A percentile compares a stretch with the other conserved stretches of the same genome.
phyloP scores from a whole-genome alignment of 1,140 invertebrate species.

The Drosophila punjabiensis region DNA sequence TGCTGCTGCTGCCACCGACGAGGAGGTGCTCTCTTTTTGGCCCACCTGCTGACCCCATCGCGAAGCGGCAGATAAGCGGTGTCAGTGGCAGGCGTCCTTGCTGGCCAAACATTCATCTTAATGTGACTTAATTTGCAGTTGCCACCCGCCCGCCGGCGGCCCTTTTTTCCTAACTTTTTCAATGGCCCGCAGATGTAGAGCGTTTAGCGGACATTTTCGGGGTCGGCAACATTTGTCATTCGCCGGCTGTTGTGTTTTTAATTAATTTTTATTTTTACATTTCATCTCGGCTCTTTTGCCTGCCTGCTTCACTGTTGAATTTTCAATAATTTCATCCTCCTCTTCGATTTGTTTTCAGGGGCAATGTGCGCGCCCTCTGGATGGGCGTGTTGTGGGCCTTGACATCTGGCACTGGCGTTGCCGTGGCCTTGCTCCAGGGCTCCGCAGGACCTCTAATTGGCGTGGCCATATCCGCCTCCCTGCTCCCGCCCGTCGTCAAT shows the following conservation, averaged over 20 bases:
- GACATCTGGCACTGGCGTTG: constrained; percentile 92
- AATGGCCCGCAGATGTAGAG: constrained; percentile 16
- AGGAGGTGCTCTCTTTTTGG: constrained; percentile 37
- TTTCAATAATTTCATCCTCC: constrained; percentile 56
- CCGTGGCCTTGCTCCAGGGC: constrained; percentile 93
- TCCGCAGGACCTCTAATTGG: constrained; percentile 94
- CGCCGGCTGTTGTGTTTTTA: constrained; percentile 64
- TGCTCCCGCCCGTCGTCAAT: constrained; percentile 95
- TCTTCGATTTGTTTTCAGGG: constrained; percentile 85
- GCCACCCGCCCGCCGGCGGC: not conserved
- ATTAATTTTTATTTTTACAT: constrained; percentile 65
- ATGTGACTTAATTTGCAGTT: constrained; percentile 71
- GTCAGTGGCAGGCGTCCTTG: constrained; percentile 38
- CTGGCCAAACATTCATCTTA: constrained; percentile 51
- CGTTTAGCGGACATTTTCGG: constrained; percentile 30
- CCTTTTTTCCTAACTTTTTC: constrained; percentile 15
- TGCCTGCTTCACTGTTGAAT: constrained; percentile 47
- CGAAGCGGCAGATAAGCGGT: constrained; percentile 57
- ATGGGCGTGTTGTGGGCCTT: constrained; percentile 91
- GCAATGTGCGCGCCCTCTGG: constrained; percentile 90
- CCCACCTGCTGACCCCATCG: constrained; percentile 46
- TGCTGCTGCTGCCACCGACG: constrained; percentile 33
- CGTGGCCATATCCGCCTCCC: constrained; percentile 95
- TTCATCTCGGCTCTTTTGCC: constrained; percentile 4
- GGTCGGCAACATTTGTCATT: constrained; percentile 59